Evolutionary conservation across 92 coral and sea anemone species (phyloP).

Genomic region (Heteractis magnifica): DNA sequence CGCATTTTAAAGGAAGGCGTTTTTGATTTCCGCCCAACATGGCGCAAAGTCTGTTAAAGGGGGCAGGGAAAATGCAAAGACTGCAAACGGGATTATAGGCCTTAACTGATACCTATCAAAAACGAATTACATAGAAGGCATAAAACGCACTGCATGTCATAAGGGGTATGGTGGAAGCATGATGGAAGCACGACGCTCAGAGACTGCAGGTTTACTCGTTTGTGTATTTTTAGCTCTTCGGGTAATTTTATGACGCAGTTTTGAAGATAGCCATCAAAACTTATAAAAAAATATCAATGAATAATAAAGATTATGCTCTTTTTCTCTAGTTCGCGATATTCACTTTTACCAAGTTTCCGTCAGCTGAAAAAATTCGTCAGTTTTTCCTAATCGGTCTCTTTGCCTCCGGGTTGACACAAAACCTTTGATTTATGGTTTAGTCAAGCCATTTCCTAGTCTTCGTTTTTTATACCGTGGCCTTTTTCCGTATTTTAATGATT

Average conservation of each 20-base stretch:
- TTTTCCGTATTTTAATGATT: background rate
- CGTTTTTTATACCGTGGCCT: background rate
- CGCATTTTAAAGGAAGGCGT: too few relatives aligned
- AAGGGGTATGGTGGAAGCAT: too few relatives aligned
- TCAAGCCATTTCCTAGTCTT: background rate
- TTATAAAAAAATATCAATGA: too few relatives aligned
- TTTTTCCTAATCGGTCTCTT: background rate
- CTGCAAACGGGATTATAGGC: too few relatives aligned
- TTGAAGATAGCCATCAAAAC: background rate
- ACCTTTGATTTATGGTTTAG: background rate
- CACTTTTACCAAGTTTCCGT: background rate
- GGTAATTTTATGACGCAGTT: background rate
- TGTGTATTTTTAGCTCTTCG: background rate
- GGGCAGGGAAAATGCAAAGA: too few relatives aligned
- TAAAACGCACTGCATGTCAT: too few relatives aligned
- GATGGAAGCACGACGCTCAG: too few relatives aligned
- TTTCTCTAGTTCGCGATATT: background rate
- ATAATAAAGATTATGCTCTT: too few relatives aligned
- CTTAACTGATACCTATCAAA: too few relatives aligned
- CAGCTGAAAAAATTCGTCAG: background rate
- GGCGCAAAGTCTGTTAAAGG: too few relatives aligned
- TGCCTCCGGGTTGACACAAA: background rate
- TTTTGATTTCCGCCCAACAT: too few relatives aligned
- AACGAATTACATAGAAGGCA: background rate
- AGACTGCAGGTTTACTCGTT: background rate